These are phyloP conservation scores for Aspiorhynchus laticeps DNA, from an alignment of 2,113 vertebrate genomes.

Conservation along the genomic window DNA sequence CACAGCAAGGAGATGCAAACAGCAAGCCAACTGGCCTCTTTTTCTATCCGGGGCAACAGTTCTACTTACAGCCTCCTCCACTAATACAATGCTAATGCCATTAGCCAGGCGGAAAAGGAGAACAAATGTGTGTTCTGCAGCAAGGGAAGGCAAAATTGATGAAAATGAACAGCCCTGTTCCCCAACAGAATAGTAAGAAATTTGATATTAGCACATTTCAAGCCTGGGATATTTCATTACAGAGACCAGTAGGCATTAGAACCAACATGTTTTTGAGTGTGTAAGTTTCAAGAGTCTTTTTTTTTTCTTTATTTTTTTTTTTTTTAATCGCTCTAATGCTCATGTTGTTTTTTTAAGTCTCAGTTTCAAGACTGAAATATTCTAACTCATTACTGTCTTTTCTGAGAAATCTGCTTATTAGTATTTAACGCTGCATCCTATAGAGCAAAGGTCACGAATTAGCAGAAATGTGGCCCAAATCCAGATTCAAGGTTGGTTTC, in stretches of 20 bases:
- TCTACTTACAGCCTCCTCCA: slow-evolving; percentile 27
- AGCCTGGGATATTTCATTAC: slow-evolving; percentile 51
- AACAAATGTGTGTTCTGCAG: slow-evolving; percentile 48
- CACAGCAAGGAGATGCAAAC: slow-evolving; percentile 3
- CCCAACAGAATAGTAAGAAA: slow-evolving; percentile 25
- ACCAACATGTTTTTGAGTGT: neutral
- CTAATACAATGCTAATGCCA: slow-evolving; percentile 50
- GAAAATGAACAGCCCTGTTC: slow-evolving; percentile 45
- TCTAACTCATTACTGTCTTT: neutral
- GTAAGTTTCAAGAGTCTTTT: neutral
- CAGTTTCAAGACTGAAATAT: neutral
- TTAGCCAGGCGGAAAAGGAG: slow-evolving; percentile 49
- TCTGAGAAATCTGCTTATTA: neutral
- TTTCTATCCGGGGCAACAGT: slow-evolving; percentile 18
- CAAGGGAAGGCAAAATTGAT: slow-evolving; percentile 48
- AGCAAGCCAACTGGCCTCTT: neutral
- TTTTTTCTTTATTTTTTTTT: neutral
- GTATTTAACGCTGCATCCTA: neutral
- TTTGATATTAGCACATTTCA: slow-evolving; percentile 46
- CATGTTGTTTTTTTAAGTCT: neutral
- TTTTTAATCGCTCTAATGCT: neutral
- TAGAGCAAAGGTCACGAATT: neutral
- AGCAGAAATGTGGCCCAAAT: neutral
- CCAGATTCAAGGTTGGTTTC: neutral
- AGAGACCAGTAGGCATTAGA: neutral